phyloP scores from a whole-genome alignment of 1,140 invertebrate genomes.

The Euborellia annulipes region DNA sequence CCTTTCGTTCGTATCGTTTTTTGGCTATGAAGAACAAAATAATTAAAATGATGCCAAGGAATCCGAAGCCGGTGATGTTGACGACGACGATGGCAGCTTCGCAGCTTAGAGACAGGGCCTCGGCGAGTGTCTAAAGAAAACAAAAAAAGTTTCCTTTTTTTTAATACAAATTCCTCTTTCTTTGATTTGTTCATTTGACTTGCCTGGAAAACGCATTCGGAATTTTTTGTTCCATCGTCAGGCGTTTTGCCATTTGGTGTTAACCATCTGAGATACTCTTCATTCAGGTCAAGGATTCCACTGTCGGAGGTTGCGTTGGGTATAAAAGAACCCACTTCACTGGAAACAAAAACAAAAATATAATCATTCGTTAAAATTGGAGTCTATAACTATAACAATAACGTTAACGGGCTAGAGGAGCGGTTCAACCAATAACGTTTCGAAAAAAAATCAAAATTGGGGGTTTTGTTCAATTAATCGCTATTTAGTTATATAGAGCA shows the following conservation, averaged over 20 bases:
- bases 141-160: too few species aligned
- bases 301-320: not conserved
- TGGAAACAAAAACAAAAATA: not conserved
- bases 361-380: too few species aligned
- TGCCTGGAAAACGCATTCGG: conserved; percentile 36
- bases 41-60: conserved; percentile 41
- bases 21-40: conserved; percentile 50
- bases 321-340: not conserved
- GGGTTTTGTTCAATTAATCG: too few species aligned
- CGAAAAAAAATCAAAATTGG: too few species aligned
- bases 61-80: conserved; percentile 47
- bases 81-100: conserved; percentile 51
- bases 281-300: not conserved
- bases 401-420: too few species aligned
- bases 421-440: too few species aligned
- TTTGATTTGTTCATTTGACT: too few species aligned
- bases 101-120: conserved; percentile 48
- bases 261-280: conserved; percentile 38
- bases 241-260: conserved; percentile 38
- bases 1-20: conserved; percentile 36
- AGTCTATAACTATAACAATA: too few species aligned
- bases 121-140: conserved; percentile 37
- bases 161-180: too few species aligned
- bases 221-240: conserved; percentile 46
- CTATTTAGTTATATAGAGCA: too few species aligned